Evolutionary conservation across 2,888 invertebrate genomes (phyloP), one percentile per base, ranked within the genome.

Genomic region (Drosophila algonquin): DNA sequence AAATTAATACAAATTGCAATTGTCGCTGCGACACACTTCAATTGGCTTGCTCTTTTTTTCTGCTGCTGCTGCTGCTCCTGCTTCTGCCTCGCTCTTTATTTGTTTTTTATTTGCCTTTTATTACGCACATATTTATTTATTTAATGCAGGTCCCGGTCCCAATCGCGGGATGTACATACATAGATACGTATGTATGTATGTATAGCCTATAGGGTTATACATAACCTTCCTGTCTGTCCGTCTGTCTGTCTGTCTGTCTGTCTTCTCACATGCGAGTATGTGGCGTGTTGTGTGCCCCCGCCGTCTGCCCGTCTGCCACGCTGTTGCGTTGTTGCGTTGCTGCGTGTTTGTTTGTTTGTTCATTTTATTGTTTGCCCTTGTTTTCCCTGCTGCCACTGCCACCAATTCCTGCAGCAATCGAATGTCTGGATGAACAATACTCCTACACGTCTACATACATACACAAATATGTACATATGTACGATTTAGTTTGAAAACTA

Each of bases 1-100:
- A 82, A 83, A 75, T 62, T 78, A 80, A 86, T 79, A 87, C 72
- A 80, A 77, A 84, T 79, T 87, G 77, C 77, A 79, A 76, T 83
- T 82, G 79, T 74, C 63, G 71, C 64, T 54, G 75, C 77, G 67
- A 80, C 71, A 71, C 71, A 72, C 73, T 72, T 73, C 71, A 72
- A 73, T 73, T 74, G 74, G 73, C 67, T 73, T 73, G 73, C 76
- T 73, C 68, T 68, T 56, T 72, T 58, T 32, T 59, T 50, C 32
- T 47, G 48, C 53, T 40, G 45, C 61, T 47, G 21, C 21, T 21
- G 1, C 47, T 63, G 57, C 46, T 46, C 14, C 58, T 10, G 35
- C 44, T 56, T 54, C 47, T 47, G 35, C 54, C n/a, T 32, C 16
- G 16, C 16, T 54, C 16, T 46, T 46, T 58, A 18, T 45, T 52